Evolutionary conservation across 92 coral and sea anemone genomes (phyloP), one percentile per base, ranked within the genome.

Genomic region (Metridium senile): DNA sequence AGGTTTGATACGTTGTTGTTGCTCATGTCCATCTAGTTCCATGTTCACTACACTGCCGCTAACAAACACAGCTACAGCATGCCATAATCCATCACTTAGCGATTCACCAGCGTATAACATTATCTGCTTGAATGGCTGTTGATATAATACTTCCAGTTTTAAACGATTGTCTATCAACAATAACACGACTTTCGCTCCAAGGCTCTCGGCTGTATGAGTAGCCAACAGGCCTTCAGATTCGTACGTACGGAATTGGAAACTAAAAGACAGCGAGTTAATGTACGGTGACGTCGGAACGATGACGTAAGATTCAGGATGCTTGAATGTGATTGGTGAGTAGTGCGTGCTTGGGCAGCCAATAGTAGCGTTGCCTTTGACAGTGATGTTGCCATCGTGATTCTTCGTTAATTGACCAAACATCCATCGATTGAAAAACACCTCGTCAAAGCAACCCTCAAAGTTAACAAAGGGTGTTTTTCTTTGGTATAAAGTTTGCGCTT

Each of bases 21-120:
- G 20, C 21, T 68, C 22, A 26, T 82, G 84, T 28, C 78, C 71
- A 74, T 94, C 92, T 2, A 94, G 86, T 26, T 79, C 34, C 33
- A 94, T 70, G 2, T 68, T 52, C 26, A 81, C 85, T 17, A 73
- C 69, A 46, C 76, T 68, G 53, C 81, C 74, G 61, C 86, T 92
- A 6, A 94, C 73, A 26, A 75, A 68, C 21, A 89, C 84, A 16
- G 85, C 45, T 13, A 94, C 81, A 30, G 80, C 71, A 62, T 94
- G 97, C 98, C 98, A 94, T 57, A 87, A 52, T 20, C 97, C 98
- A 57, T 92, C 90, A 53, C 81, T 79, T 2, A 92, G 77, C 28
- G 77, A 45, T 11, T 77, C 45, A 4, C 87, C 93, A 9, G 85
- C 81, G 57, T 28, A 70, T 17, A 88, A 79, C 0, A 84, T 75